A percentile compares a stretch with the other conserved stretches of the same genome.
Evolutionary conservation across 2,113 vertebrate species (phyloP).

Genomic region (Semicossyphus pulcher): DNA sequence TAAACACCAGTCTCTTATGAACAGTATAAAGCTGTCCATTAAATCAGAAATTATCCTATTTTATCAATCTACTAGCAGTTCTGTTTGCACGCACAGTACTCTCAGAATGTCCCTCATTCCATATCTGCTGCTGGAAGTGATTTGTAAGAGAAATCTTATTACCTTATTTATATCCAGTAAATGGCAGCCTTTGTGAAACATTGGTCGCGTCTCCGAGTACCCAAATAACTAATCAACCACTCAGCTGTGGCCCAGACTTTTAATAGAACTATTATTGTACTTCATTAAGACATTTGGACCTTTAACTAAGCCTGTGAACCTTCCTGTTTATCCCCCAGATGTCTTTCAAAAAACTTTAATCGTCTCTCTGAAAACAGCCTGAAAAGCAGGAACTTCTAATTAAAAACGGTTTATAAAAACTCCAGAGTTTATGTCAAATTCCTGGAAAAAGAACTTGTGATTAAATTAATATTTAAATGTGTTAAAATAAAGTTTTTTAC

Average conservation of each 20-base stretch:
- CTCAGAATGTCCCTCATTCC: slow-evolving; percentile 50
- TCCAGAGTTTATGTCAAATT: slow-evolving; percentile 55
- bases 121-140: slow-evolving; percentile 46
- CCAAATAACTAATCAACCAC: slow-evolving; percentile 69
- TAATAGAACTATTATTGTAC: slow-evolving; percentile 73
- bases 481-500: background rate
- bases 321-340: slow-evolving; percentile 67
- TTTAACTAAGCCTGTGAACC: slow-evolving; percentile 48
- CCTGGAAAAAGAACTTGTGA: slow-evolving; percentile 51
- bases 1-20: slow-evolving; percentile 39
- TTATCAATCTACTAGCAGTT: slow-evolving; percentile 36
- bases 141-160: slow-evolving; percentile 64
- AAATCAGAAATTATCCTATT: slow-evolving; percentile 63
- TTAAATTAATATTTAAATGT: slow-evolving; percentile 23
- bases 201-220: slow-evolving; percentile 66
- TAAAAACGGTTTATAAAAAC: slow-evolving; percentile 49
- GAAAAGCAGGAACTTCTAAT: slow-evolving; percentile 62
- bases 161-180: slow-evolving; percentile 69
- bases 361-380: slow-evolving; percentile 42
- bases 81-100: slow-evolving; percentile 50
- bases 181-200: slow-evolving; percentile 63
- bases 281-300: slow-evolving; percentile 69
- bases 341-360: slow-evolving; percentile 68
- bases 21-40: slow-evolving; percentile 33
- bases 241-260: slow-evolving; percentile 74